Evolutionary conservation across 2,113 vertebrate species (phyloP).

Genomic region (Silurus asotus): DNA sequence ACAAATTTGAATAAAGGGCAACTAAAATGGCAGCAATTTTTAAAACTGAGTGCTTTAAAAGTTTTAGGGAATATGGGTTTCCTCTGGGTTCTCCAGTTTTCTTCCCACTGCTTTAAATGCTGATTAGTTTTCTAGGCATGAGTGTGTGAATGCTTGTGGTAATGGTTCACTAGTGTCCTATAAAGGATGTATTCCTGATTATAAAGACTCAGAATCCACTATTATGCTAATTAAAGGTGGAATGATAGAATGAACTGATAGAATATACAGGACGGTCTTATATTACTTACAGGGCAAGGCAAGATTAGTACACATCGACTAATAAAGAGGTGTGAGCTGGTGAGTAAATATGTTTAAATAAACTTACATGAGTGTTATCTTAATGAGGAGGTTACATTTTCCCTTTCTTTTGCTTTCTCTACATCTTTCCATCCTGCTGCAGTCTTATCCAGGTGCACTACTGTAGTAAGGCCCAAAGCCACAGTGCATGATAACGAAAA

Average conservation of each 20-base stretch:
- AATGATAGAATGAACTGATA: not conserved
- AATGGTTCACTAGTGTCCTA: not conserved
- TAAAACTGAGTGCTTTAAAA: not conserved
- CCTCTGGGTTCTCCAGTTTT: not conserved
- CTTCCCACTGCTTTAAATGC: not conserved
- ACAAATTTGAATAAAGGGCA: not conserved
- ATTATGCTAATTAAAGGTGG: not conserved
- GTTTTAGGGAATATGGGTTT: not conserved
- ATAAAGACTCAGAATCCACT: not conserved
- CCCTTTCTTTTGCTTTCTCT: slow-evolving; percentile 1
- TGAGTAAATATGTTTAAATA: slow-evolving; percentile 61
- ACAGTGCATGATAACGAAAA: slow-evolving; percentile 74
- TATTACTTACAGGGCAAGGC: not conserved
- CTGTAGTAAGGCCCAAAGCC: slow-evolving; percentile 74
- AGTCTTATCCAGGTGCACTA: slow-evolving; percentile 74
- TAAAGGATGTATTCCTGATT: not conserved
- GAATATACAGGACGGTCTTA: not conserved
- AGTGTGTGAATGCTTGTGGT: not conserved
- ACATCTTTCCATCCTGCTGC: slow-evolving; percentile 56
- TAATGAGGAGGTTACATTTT: slow-evolving; percentile 66
- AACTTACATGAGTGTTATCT: slow-evolving; percentile 67
- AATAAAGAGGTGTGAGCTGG: not conserved
- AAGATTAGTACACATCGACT: not conserved
- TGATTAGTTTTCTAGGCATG: too few relatives aligned
- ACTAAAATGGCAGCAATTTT: not conserved